Percentiles rank a stretch among this genome's conserved stretches.
Conservation (phyloP, 2,797 vertebrate species). For the Zenarchopterus dispar region DNA sequence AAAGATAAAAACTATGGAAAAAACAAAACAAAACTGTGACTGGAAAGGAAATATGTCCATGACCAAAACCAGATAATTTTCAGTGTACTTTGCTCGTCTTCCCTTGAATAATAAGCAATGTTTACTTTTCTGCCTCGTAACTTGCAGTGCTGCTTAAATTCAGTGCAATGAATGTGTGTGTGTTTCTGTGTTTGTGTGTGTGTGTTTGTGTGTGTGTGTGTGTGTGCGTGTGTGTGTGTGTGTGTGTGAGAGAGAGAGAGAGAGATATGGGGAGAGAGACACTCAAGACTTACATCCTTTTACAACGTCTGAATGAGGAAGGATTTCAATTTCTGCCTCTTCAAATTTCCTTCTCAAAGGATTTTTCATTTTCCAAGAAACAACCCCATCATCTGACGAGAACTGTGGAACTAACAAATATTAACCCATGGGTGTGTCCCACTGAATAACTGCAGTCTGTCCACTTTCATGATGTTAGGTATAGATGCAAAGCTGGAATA, state of each 20-base stretch:
- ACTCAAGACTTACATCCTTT: not conserved
- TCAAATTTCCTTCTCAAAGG: conserved; percentile 36
- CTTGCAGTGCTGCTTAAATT: not conserved
- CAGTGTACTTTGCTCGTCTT: not conserved
- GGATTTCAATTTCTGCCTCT: conserved; percentile 5
- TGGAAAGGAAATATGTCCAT: conserved; percentile 13
- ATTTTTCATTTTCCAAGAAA: not conserved
- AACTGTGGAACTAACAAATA: not conserved
- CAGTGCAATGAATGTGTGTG: not conserved
- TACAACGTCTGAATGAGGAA: not conserved
- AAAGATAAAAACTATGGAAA: conserved; percentile 21
- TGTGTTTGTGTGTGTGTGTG: not conserved
- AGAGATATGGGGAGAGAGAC: too few relatives aligned
- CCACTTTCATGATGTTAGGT: not conserved
- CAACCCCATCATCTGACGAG: not conserved
- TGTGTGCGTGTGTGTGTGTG: not conserved
- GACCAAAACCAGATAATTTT: conserved; percentile 3
- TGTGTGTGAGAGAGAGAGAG: too few relatives aligned
- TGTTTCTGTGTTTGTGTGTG: not conserved
- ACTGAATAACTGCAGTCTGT: not conserved
- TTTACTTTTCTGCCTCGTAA: not conserved
- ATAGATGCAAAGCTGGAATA: not conserved
- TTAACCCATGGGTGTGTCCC: conserved; percentile 10
- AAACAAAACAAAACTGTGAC: not conserved
- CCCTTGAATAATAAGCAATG: not conserved